Percentiles rank a stretch among this genome's conserved stretches.
Conservation (phyloP, 2,113 vertebrate species). For the Ceyx cyanopectus region DNA sequence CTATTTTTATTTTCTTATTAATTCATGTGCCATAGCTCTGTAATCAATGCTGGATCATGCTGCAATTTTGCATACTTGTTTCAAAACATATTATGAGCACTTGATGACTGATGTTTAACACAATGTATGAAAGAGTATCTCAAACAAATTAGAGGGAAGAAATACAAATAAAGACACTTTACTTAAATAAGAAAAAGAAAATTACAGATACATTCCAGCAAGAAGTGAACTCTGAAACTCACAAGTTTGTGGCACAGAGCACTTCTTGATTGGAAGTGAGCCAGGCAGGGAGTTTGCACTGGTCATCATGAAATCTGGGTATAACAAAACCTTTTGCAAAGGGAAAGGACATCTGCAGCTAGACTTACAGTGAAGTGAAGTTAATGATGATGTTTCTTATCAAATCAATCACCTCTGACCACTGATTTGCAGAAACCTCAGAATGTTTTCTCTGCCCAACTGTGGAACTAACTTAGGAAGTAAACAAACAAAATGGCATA, state of each 20-base stretch:
- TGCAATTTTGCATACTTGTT: slow-evolving; percentile 48
- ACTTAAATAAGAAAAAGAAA: background rate
- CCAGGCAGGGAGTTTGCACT: background rate
- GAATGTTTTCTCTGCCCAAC: background rate
- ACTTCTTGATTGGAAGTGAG: background rate
- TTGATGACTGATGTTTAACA: slow-evolving; percentile 54
- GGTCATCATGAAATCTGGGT: background rate
- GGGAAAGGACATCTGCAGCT: background rate
- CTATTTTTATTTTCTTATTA: slow-evolving; percentile 63
- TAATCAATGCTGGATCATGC: slow-evolving; percentile 58
- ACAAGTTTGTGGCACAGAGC: background rate
- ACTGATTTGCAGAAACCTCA: background rate
- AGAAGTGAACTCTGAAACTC: background rate
- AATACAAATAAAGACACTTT: slow-evolving; percentile 31
- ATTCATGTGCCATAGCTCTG: slow-evolving; percentile 46
- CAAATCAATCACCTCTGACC: background rate
- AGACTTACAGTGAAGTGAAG: background rate
- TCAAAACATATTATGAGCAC: slow-evolving; percentile 47
- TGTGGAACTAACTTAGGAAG: background rate
- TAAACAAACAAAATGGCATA: background rate
- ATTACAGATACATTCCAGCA: background rate
- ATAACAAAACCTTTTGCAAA: background rate
- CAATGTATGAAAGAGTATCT: slow-evolving; percentile 33
- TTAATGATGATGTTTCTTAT: background rate
- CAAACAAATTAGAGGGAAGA: slow-evolving; percentile 53